Evolutionary conservation across 1,140 invertebrate genomes (phyloP).

Genomic region (Drosophila erecta): DNA sequence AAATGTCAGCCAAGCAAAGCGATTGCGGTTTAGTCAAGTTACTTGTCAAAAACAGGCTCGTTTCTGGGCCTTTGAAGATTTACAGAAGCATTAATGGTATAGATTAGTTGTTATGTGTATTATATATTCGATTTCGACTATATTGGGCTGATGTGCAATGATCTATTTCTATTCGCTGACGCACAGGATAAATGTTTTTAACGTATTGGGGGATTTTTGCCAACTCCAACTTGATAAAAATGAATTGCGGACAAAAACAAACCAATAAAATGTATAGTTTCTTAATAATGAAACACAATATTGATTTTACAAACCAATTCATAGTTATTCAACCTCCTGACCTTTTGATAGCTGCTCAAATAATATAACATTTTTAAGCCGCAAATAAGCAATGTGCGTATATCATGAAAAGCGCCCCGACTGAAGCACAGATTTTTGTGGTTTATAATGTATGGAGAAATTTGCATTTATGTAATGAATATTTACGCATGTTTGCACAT

Average conservation of each 20-base stretch:
- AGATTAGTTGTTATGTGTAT: background rate
- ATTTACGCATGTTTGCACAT: conserved; percentile 8
- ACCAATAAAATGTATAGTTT: background rate
- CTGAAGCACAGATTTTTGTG: background rate
- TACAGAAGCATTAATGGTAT: background rate
- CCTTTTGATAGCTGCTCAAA: no score
- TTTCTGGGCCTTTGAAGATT: no score
- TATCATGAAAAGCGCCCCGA: background rate
- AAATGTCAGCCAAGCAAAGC: conserved; percentile 13
- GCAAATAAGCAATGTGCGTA: background rate
- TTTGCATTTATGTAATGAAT: conserved; percentile 2
- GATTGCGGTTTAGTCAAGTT: conserved; percentile 14
- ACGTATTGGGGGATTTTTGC: background rate
- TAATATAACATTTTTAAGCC: background rate
- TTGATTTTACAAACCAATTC: background rate
- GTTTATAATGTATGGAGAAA: background rate
- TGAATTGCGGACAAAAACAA: background rate
- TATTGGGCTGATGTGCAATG: background rate
- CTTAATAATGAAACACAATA: background rate
- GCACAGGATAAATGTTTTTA: conserved; percentile 14
- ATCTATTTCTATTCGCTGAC: conserved; percentile 3
- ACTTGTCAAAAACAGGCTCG: background rate
- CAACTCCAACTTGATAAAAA: background rate
- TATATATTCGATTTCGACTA: background rate
- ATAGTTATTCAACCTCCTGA: background rate